These are phyloP conservation scores for Protomyctophum bolini DNA, from an alignment of 2,113 vertebrate species.

Conservation along the genomic window DNA sequence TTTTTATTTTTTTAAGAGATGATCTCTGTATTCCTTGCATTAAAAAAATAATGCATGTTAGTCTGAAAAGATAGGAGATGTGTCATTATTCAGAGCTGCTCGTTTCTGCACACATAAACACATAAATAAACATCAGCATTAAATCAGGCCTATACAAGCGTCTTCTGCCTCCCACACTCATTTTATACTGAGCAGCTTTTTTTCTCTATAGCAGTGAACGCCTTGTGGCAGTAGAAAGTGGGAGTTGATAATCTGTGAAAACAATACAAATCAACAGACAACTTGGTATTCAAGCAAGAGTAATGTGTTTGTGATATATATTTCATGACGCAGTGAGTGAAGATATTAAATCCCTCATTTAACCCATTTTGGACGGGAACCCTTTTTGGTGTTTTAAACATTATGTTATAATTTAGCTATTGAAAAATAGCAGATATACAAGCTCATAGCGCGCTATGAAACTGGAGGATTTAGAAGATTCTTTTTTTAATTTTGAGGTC, in stretches of 20 bases:
- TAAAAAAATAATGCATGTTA: background rate
- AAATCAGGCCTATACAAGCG: constrained; percentile 57
- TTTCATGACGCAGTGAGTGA: constrained; percentile 7
- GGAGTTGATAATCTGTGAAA: constrained; percentile 41
- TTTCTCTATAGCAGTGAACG: constrained; percentile 46
- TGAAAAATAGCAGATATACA: no score
- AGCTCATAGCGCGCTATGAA: no score
- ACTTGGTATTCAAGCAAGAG: constrained; percentile 16
- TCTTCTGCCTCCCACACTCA: constrained; percentile 63
- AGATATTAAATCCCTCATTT: no score
- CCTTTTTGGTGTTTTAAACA: no score
- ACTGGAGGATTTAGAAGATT: no score
- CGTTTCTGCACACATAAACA: constrained; percentile 43
- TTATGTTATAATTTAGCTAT: no score
- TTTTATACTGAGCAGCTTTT: constrained; percentile 63
- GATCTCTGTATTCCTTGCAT: background rate
- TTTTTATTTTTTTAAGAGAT: background rate
- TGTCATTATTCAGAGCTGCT: constrained; percentile 30
- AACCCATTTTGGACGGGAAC: no score
- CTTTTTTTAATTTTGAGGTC: no score
- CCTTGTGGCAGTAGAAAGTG: constrained; percentile 45
- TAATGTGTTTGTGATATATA: constrained; percentile 11
- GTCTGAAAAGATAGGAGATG: background rate
- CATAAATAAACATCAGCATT: constrained; percentile 65
- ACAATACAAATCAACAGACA: constrained; percentile 41